A percentile compares a stretch with the other conserved stretches of the same genome.
Conservation (phyloP, 2,888 invertebrate genomes). For the Dryobota labecula region DNA sequence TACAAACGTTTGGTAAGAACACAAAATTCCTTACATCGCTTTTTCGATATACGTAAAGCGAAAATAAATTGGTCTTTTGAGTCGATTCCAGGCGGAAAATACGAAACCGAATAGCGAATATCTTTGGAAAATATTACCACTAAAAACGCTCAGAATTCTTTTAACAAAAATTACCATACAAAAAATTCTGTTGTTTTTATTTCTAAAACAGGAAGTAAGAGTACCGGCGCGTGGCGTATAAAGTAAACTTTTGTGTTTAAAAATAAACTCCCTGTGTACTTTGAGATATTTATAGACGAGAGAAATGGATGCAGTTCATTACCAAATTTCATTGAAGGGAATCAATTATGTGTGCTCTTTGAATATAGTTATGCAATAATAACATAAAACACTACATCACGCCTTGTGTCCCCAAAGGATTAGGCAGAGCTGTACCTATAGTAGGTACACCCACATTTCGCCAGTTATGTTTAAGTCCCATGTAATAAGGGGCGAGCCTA, state of each 20-base stretch:
- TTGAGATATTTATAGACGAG: constrained; percentile 53
- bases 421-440: too few species aligned
- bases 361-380: not conserved
- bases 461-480: too few species aligned
- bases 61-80: constrained; percentile 39
- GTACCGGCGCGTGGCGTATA: constrained; percentile 17
- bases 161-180: constrained; percentile 31
- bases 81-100: constrained; percentile 26
- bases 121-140: constrained; percentile 29
- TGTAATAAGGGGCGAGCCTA: too few species aligned
- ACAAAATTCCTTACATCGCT: constrained; percentile 19
- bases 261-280: constrained; percentile 43
- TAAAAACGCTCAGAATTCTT: constrained; percentile 18
- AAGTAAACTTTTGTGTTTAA: constrained; percentile 46
- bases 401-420: too few species aligned
- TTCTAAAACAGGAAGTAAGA: constrained; percentile 51
- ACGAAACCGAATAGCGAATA: constrained; percentile 21
- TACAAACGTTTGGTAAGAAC: constrained; percentile 24
- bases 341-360: not conserved
- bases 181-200: constrained; percentile 31
- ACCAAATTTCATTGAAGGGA: constrained; percentile 35
- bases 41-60: constrained; percentile 14
- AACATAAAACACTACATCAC: too few species aligned
- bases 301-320: constrained; percentile 44
- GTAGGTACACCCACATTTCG: too few species aligned